Conservation (phyloP, 2,113 vertebrate species). For the Serilophus lunatus region DNA sequence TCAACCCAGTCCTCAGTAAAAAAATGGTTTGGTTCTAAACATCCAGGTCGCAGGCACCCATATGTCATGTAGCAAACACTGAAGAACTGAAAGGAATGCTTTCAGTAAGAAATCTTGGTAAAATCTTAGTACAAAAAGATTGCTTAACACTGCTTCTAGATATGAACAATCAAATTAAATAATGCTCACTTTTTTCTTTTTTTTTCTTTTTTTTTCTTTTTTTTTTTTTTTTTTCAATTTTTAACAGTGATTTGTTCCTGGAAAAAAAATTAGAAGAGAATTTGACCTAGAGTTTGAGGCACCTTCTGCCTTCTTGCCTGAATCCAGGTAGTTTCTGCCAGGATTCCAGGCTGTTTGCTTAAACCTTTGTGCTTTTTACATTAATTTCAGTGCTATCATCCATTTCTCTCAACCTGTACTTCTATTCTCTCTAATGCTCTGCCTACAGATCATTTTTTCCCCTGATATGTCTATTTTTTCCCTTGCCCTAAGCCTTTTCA, state of each 20-base stretch:
- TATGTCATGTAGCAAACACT: neutral
- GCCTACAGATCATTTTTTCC: neutral
- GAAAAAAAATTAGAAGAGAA: neutral
- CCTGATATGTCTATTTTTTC: neutral
- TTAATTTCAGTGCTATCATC: neutral
- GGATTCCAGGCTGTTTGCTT: neutral
- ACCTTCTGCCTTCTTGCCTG: neutral
- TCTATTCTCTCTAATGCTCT: neutral
- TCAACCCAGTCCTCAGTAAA: fast-evolving
- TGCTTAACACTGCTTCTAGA: neutral
- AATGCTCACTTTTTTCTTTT: neutral
- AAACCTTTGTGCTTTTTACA: neutral
- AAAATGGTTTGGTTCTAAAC: neutral
- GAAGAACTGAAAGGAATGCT: neutral
- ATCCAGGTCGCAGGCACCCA: neutral
- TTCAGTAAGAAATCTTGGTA: neutral
- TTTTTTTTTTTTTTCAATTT: neutral
- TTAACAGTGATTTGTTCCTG: neutral
- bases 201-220: neutral
- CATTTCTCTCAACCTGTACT: neutral
- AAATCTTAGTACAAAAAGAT: neutral
- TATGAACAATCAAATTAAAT: fast-evolving
- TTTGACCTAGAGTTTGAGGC: neutral
- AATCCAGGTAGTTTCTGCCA: neutral
- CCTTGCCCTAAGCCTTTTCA: neutral